phyloP scores from a whole-genome alignment of 2,113 vertebrate species.

The Oreochromis tanganicae region DNA sequence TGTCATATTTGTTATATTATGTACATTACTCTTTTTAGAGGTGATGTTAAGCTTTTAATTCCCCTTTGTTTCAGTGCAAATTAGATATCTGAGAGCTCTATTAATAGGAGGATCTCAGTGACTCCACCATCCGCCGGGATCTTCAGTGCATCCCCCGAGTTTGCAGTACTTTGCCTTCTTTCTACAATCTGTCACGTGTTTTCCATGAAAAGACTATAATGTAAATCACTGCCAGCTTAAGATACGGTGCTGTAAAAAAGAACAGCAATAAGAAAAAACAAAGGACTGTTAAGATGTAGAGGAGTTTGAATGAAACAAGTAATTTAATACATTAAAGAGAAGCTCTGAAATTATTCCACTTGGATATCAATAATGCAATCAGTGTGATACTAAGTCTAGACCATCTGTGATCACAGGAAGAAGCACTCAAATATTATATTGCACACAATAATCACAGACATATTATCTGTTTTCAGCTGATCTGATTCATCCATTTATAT shows the following conservation, averaged over 20 bases:
- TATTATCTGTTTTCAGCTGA: background rate
- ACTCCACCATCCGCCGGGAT: background rate
- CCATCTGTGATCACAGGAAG: background rate
- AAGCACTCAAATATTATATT: background rate
- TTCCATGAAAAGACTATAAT: background rate
- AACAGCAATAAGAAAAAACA: background rate
- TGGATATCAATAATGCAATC: background rate
- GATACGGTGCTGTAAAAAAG: background rate
- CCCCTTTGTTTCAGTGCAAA: slow-evolving; percentile 33
- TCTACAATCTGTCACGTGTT: background rate
- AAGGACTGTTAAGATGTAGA: background rate
- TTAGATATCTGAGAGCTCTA: slow-evolving; percentile 36
- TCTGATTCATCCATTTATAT: background rate
- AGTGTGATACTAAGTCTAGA: background rate
- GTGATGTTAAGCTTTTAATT: slow-evolving; percentile 30
- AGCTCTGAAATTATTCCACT: background rate
- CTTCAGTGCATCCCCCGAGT: slow-evolving; percentile 7
- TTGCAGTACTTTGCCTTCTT: background rate
- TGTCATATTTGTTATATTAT: background rate
- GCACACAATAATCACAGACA: background rate
- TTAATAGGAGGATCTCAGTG: slow-evolving; percentile 18
- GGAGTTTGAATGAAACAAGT: background rate
- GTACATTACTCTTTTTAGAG: background rate
- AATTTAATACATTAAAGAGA: background rate
- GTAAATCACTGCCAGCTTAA: background rate